Evolutionary conservation across 2,797 vertebrate genomes (phyloP), one percentile per base, ranked within the genome.

Genomic region (Sebastes taczanowskii): DNA sequence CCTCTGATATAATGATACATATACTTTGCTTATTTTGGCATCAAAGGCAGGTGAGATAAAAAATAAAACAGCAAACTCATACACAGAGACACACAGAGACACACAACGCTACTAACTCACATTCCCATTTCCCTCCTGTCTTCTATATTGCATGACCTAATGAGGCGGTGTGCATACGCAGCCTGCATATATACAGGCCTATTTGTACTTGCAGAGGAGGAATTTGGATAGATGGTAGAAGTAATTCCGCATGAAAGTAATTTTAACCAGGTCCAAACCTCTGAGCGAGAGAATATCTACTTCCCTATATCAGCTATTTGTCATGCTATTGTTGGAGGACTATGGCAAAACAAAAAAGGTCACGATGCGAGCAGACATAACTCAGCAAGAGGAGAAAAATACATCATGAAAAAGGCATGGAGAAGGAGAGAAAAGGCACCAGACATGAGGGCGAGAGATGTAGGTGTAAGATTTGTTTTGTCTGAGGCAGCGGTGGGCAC

Each of bases 211-310:
- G 78, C 81, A 77, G 65, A 68, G 81, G 62, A 81, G 80, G 82
- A 90, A 93, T 94, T 87, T 92, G 85, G 90, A 95, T 92, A 82
- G 88, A 94, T 92, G 92, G 86, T 77, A 77, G 55, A 86, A 81
- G 90, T 93, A 91, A 94, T 94, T 89, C 90, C 84, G 88, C 85
- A 91, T 89, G 90, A 94, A 94, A 92, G 93, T 92, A 58, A 95
- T 94, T 93, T 94, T 89, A 91, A 92, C 87, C 86, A 85, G 89
- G 83, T 90, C 83, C 86, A 78, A 91, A 91, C 80, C 91, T 89
- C 78, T 77, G 81, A 92, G 82, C 30, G 58, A 79, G 82, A 84
- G 69, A 82, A 91, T 87, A 88, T 90, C 85, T 89, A 83, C 89
- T 77, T 85, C 78, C 71, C 74, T 79, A 82, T 92, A 82, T 92